Base-by-base conservation (phyloP, 2,113 vertebrate genomes). In the Ameiurus melas region DNA sequence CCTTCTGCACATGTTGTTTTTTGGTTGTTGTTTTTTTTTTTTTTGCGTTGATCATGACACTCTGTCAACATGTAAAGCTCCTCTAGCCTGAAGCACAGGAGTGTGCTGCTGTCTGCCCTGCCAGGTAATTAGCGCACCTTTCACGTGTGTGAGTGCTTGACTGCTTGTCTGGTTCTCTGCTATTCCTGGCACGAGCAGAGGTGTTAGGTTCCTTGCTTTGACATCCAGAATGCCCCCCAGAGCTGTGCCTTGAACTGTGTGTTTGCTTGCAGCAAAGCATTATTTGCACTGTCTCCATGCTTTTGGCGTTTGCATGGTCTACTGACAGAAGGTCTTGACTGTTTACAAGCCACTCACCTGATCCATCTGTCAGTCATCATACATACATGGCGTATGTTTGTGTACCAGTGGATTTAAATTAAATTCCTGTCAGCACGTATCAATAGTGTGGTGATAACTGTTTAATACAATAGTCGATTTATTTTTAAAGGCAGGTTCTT, bases 161-260 rank as follows among this genome's bases (percentile, higher is more conserved):
- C 77, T 88, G 86, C 79, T 85, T 88, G 88, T 90, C 91, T 91
- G 88, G 82, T 75, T 57, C 57, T 6, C 25, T 55, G 79, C 68
- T 89, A 86, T 89, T 90, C 87, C 81, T 87, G 90, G 84, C 78
- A 75, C 36, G 83, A 77, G 84, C 83, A 60, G 66, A 90, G 43
- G 79, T 80, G 84, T 77, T 78, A 71, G 85, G 66, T 86, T 58
- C 60, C 62, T 19, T 82, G 55, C 30, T 20, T 33, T 88, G 87
- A 83, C 90, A 89, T 81, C 62, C 33, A 87, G 33, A 86, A 51
- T 86, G 84, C 82, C 89, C 78, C 47, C 73, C 33, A 8, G 14
- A 75, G 79, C 20, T 81, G 47, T 58, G 33, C 55, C 33, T 36
- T 75, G 66, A 89, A 82, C 64, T 14, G 47, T 57, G 2, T 84